Percentiles rank a stretch among this genome's conserved stretches.
Evolutionary conservation across 2,113 vertebrate species (phyloP).

Genomic region (Cochlearius cochlearius): DNA sequence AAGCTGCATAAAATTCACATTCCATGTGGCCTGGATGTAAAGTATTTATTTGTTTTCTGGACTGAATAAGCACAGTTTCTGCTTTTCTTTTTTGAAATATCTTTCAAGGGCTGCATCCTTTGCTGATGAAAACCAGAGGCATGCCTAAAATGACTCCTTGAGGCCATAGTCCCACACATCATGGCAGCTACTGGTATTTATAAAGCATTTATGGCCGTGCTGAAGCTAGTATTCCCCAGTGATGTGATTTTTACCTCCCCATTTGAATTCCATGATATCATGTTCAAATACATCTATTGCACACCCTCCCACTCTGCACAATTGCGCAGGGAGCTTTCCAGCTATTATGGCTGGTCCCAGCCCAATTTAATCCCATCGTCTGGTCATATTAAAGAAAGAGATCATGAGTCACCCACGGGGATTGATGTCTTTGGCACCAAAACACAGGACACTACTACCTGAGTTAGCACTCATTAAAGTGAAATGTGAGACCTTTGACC

Average conservation of each 20-base stretch:
- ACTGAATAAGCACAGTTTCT: neutral
- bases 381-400: neutral
- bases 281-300: neutral
- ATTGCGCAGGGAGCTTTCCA: neutral
- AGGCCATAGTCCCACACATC: neutral
- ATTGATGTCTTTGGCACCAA: neutral
- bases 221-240: neutral
- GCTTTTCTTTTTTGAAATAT: neutral
- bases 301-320: neutral
- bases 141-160: neutral
- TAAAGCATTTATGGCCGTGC: neutral
- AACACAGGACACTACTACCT: neutral
- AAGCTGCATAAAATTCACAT: conserved; percentile 5
- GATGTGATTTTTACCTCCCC: neutral
- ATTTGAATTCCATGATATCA: neutral
- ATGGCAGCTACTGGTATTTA: neutral
- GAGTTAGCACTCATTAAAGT: neutral
- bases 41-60: conserved; percentile 11
- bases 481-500: conserved; percentile 6
- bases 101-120: neutral
- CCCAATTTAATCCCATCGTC: neutral
- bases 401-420: neutral
- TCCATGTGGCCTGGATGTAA: neutral
- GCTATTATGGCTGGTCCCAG: neutral
- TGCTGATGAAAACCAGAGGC: neutral